Evolutionary conservation across 1,140 invertebrate species (phyloP).

Genomic region (Catajapyx aquilonaris): DNA sequence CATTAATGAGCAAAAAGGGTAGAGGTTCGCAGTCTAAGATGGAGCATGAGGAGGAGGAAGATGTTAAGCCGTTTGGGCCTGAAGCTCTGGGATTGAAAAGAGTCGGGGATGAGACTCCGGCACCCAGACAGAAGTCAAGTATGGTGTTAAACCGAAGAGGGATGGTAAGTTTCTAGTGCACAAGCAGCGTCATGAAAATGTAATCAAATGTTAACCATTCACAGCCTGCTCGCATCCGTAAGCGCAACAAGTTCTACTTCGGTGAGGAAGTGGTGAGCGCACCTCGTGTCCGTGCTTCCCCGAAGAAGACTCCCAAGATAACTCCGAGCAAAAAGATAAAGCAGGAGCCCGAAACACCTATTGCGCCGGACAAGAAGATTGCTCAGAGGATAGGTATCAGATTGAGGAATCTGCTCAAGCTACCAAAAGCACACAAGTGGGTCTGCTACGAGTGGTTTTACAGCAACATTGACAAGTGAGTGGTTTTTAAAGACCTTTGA

Average conservation of each 20-base stretch:
- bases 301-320: slow-evolving; percentile 14
- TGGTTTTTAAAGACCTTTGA: slow-evolving; percentile 8
- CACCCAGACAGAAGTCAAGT: slow-evolving; percentile 38
- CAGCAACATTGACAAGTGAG: slow-evolving; percentile 79
- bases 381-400: slow-evolving; percentile 77
- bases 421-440: slow-evolving; percentile 98
- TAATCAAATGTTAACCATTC: slow-evolving; percentile 7
- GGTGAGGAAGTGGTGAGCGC: slow-evolving; percentile 76
- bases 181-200: not conserved
- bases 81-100: slow-evolving; percentile 41
- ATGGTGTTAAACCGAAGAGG: slow-evolving; percentile 61
- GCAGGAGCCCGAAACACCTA: slow-evolving; percentile 6
- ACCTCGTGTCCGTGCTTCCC: slow-evolving; percentile 16
- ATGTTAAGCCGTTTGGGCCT: slow-evolving; percentile 27
- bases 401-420: slow-evolving; percentile 84
- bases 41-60: slow-evolving; percentile 29
- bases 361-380: slow-evolving; percentile 44
- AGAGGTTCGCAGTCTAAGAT: slow-evolving; percentile 23
- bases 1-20: slow-evolving; percentile 30
- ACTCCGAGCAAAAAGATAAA: slow-evolving; percentile 1
- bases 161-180: slow-evolving; percentile 26
- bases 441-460: slow-evolving; percentile 99
- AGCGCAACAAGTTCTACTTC: slow-evolving; percentile 75
- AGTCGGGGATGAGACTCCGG: slow-evolving; percentile 47
- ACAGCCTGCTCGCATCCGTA: slow-evolving; percentile 61